Conservation (phyloP, 92 coral and sea anemone genomes). For the Actinostola sp. region DNA sequence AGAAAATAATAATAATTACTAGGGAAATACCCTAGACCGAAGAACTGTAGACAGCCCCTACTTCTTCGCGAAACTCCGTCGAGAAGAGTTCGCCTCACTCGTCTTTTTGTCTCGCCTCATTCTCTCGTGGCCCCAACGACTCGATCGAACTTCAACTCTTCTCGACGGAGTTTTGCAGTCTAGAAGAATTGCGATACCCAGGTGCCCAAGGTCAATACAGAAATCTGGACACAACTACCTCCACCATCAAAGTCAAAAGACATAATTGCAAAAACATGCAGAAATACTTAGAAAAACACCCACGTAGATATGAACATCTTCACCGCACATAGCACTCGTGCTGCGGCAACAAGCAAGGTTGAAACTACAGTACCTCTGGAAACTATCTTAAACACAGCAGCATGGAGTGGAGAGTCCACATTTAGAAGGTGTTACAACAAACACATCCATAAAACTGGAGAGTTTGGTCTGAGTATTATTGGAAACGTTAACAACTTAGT, state of each 20-base stretch:
- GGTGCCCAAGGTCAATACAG: conserved; percentile 19
- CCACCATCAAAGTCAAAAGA: no score
- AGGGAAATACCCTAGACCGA: conserved; percentile 16
- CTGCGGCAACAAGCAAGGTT: conserved; percentile 10
- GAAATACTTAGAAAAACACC: no score
- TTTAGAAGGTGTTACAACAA: conserved; percentile 6
- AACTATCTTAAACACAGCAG: conserved; percentile 4
- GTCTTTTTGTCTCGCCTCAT: no score
- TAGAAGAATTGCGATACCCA: no score
- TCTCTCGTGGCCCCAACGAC: no score
- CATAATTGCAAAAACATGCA: no score
- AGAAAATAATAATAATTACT: not conserved
- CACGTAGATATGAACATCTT: conserved; percentile 5
- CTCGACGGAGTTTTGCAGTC: no score
- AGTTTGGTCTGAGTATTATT: not conserved
- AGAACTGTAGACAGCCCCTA: conserved; percentile 1
- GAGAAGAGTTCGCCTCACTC: no score
- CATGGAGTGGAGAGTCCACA: not conserved
- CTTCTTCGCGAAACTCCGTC: no score
- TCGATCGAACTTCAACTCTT: no score
- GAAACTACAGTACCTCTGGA: not conserved
- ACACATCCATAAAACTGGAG: conserved; percentile 6
- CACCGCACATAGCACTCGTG: conserved; percentile 16
- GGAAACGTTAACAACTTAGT: no score
- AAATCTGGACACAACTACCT: conserved; percentile 10